Base-by-base conservation (phyloP, 2,113 vertebrate genomes). In the Puffinus mauretanicus region DNA sequence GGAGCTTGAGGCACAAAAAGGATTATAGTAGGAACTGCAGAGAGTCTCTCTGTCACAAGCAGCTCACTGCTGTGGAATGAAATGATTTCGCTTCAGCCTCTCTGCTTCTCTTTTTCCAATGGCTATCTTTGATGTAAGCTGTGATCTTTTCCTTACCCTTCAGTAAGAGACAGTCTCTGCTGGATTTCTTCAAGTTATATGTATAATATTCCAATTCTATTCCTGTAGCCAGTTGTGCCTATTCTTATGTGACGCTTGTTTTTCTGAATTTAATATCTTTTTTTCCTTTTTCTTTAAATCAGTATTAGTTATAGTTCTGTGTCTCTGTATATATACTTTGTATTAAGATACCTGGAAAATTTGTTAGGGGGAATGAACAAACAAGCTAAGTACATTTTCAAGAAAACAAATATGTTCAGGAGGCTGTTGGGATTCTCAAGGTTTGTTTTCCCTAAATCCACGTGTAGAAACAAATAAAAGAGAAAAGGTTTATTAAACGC, bases 1-100 rank as follows among this genome's bases (percentile, higher is more conserved):
- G 82, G 93, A 92, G 93, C 83, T 83, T 77, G 81, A 94, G 95
- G 91, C 92, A 87, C 85, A 64, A 5, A 38, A 93, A 79, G 24
- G 60, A 95, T 92, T 72, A 52, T 21, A 9, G 47, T 66, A 36
- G 76, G 85, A 84, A 46, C 66, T 65, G 79, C 67, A 55, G 61
- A 88, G 79, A 82, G n/a, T 40, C 27, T 92, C 88, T 77, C 54
- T 78, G 64, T 88, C 76, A 71, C 44, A 79, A 70, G 80, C 38
- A 82, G 29, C 55, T 93, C 80, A 88, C 47, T 85, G 71, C 82
- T 94, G 32, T 91, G 66, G 42, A 94, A 80, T 73, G 65, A 83
- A 91, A 85, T 65, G 3, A 71, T 73, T 95, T 84, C 76, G 60
- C 67, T 64, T 92, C 51, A 94, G 42, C 46, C 42, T 78, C 55